Conservation (phyloP, 2,888 invertebrate genomes). For the Drosophila multiciliata region DNA sequence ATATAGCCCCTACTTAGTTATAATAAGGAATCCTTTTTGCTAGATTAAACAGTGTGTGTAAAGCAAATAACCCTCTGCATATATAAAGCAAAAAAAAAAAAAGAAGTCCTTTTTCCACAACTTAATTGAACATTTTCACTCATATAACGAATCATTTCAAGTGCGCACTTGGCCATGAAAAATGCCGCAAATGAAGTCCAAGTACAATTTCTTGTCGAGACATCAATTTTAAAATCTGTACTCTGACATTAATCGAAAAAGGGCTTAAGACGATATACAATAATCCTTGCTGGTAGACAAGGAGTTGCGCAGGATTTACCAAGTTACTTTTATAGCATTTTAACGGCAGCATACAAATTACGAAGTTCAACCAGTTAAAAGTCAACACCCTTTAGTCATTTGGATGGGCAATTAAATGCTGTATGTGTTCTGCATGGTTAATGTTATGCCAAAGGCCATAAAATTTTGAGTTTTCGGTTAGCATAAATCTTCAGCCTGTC, state of each 20-base stretch:
- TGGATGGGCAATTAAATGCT: slow-evolving; percentile 71
- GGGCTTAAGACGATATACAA: slow-evolving; percentile 15
- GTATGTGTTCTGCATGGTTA: slow-evolving; percentile 37
- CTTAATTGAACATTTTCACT: slow-evolving; percentile 74
- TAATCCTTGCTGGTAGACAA: not conserved
- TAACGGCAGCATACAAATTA: slow-evolving; percentile 61
- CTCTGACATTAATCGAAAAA: slow-evolving; percentile 56
- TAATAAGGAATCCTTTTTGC: slow-evolving; percentile 69
- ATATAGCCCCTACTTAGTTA: slow-evolving; percentile 61
- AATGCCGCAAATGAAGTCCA: slow-evolving; percentile 61
- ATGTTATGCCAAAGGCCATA: slow-evolving; percentile 42
- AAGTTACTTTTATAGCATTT: slow-evolving; percentile 21
- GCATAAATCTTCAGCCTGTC: slow-evolving; percentile 71
- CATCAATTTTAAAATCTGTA: slow-evolving; percentile 28
- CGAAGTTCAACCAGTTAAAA: slow-evolving; percentile 59
- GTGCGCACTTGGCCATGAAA: slow-evolving; percentile 46
- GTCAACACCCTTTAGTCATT: slow-evolving; percentile 42
- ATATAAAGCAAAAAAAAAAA: slow-evolving; percentile 35
- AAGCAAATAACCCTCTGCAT: slow-evolving; percentile 52
- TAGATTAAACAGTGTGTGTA: slow-evolving; percentile 44
- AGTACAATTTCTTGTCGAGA: slow-evolving; percentile 27
- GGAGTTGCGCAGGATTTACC: slow-evolving; percentile 47
- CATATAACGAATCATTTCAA: slow-evolving; percentile 67
- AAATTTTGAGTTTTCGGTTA: slow-evolving; percentile 55
- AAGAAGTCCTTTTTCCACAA: slow-evolving; percentile 8